A percentile compares a stretch with the other conserved stretches of the same genome.
These are phyloP conservation scores for Cynopterus sphinx DNA, from an alignment of 2,797 vertebrate species.

Conservation along the genomic window DNA sequence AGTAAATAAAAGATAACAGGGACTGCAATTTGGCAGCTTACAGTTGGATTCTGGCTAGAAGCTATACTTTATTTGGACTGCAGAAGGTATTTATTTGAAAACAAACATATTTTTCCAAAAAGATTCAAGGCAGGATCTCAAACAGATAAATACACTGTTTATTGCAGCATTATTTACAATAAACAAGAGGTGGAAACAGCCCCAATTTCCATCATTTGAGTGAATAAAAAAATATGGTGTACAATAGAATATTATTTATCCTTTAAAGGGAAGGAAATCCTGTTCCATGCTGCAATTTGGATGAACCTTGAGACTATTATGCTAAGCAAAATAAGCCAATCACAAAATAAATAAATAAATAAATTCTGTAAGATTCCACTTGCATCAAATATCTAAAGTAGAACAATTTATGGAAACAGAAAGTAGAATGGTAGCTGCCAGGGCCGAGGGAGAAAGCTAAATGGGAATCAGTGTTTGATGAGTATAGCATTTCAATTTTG, in stretches of 20 bases:
- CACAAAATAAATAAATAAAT: background rate
- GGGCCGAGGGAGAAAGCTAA: background rate
- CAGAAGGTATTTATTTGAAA: background rate
- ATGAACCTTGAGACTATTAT: background rate
- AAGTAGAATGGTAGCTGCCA: background rate
- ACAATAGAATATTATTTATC: background rate
- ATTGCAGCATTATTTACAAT: background rate
- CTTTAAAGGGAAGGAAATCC: conserved; percentile 24
- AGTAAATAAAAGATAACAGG: background rate
- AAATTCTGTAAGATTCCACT: background rate
- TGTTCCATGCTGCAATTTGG: background rate
- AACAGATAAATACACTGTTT: background rate
- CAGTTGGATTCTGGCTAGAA: background rate
- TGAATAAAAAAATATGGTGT: background rate
- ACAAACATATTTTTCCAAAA: background rate
- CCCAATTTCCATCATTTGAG: background rate
- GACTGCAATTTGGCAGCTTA: background rate
- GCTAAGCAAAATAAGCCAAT: background rate
- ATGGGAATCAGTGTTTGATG: background rate
- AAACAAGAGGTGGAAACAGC: background rate
- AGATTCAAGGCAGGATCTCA: conserved; percentile 12
- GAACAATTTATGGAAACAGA: background rate
- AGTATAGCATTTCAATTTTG: background rate
- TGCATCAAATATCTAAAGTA: background rate
- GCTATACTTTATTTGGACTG: conserved; percentile 37